These are phyloP conservation scores for Crossaster papposus DNA, from an alignment of 53 echinoderm and acorn worm genomes.

Conservation along the genomic window DNA sequence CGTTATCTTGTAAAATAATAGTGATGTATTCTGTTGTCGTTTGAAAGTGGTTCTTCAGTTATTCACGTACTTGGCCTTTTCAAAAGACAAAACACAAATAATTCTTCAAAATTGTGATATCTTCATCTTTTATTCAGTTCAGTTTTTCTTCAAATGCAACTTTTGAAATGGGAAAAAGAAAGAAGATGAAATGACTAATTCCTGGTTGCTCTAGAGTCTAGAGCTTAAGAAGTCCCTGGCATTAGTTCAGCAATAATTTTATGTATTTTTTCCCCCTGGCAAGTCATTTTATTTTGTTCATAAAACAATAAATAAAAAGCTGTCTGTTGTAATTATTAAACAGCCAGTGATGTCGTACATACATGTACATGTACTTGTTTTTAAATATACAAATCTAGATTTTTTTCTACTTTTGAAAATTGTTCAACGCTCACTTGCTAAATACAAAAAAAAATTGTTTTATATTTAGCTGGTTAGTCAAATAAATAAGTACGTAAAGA, in stretches of 20 bases:
- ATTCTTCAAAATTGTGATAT: not conserved
- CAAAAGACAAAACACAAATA: not conserved
- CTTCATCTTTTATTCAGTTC: not conserved
- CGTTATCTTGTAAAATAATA: no score
- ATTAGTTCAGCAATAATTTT: not conserved
- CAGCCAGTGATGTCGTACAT: constrained; percentile 20
- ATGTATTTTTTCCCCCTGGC: not conserved
- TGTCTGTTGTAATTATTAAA: not conserved
- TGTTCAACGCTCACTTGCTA: constrained; percentile 46
- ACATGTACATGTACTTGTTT: constrained; percentile 11
- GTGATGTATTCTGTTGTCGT: no score
- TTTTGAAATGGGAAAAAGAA: not conserved
- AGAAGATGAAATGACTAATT: not conserved
- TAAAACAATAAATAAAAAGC: constrained; percentile 27
- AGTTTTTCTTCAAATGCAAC: not conserved
- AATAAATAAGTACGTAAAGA: constrained; percentile 47
- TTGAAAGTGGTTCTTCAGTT: not conserved
- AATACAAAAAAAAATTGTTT: constrained; percentile 1
- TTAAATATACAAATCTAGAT: constrained; percentile 51
- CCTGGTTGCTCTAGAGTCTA: not conserved
- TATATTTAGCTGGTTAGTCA: constrained; percentile 26
- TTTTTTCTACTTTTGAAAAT: constrained; percentile 21
- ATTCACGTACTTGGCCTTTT: not conserved
- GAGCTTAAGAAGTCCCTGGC: not conserved
- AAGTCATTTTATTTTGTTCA: not conserved